Conservation (phyloP, 1,140 invertebrate genomes). For the Tetraneura akinire region DNA sequence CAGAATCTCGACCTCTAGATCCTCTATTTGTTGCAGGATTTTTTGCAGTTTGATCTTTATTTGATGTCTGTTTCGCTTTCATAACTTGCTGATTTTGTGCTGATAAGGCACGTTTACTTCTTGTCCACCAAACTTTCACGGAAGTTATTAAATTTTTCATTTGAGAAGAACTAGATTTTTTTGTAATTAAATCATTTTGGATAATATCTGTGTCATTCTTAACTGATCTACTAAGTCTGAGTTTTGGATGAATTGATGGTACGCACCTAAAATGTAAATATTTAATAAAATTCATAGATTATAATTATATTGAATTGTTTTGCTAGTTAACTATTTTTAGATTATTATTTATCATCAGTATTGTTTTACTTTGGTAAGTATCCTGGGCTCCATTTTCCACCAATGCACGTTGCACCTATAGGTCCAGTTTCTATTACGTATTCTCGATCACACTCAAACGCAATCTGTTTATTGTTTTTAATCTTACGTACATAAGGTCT, state of each 20-base stretch:
- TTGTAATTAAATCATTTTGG: neutral
- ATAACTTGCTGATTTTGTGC: conserved; percentile 46
- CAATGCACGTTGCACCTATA: conserved; percentile 88
- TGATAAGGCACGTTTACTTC: conserved; percentile 43
- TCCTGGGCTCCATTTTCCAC: conserved; percentile 83
- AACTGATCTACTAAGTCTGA: conserved; percentile 43
- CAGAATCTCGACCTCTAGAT: conserved; percentile 28
- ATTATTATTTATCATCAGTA: neutral
- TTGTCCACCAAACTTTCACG: conserved; percentile 33
- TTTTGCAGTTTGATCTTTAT: conserved; percentile 42
- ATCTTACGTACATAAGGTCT: conserved; percentile 91
- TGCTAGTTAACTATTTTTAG: neutral
- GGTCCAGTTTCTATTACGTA: conserved; percentile 77
- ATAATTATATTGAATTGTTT: neutral
- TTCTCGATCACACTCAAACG: conserved; percentile 93
- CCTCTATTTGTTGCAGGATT: conserved; percentile 25
- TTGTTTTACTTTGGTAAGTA: conserved; percentile 68
- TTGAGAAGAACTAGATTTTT: neutral
- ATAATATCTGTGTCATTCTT: conserved; percentile 8
- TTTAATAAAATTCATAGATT: no score
- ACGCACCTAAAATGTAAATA: conserved; percentile 5
- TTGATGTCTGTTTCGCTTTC: conserved; percentile 46
- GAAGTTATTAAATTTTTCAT: neutral
- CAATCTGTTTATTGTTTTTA: conserved; percentile 90
- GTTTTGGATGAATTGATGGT: conserved; percentile 2